Conservation (phyloP, 2,888 invertebrate genomes). For the Drosophila kuntzei region DNA sequence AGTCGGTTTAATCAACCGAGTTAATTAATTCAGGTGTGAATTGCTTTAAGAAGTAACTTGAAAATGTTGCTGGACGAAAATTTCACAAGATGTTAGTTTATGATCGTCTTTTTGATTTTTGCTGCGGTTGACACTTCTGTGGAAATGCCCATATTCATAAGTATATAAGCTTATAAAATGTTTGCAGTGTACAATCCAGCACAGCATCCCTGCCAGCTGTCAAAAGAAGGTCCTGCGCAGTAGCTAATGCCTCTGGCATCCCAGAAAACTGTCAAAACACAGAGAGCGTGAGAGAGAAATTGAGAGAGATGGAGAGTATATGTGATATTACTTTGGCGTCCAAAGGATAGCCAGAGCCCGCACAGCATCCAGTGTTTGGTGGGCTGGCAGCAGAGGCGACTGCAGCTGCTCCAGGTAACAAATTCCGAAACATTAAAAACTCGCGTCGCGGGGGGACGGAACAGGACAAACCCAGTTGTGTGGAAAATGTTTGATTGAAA, state of each 20-base stretch:
- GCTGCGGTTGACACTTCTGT: too few species aligned
- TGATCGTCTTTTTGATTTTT: too few species aligned
- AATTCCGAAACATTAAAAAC: conserved; percentile 1
- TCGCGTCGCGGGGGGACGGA: neutral
- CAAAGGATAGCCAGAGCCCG: conserved; percentile 28
- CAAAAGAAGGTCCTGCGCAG: conserved; percentile 46
- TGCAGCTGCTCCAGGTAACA: conserved; percentile 47
- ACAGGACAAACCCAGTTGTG: conserved; percentile 41
- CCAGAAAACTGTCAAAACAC: conserved; percentile 55
- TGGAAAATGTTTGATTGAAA: conserved; percentile 66
- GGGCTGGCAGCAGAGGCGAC: conserved; percentile 51
- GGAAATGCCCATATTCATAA: too few species aligned
- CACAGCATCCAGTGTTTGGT: conserved; percentile 70
- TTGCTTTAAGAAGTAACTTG: too few species aligned
- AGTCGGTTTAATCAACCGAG: too few species aligned
- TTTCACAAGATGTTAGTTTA: too few species aligned
- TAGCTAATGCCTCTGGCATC: conserved; percentile 12
- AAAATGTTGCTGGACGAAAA: too few species aligned
- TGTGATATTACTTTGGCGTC: conserved; percentile 29
- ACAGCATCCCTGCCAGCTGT: conserved; percentile 72
- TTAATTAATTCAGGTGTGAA: too few species aligned
- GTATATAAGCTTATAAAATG: neutral
- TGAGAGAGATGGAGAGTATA: conserved; percentile 3
- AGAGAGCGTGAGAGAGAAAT: conserved; percentile 7
- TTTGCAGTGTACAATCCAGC: conserved; percentile 10